Evolutionary conservation across 2,113 vertebrate genomes (phyloP), one percentile per base, ranked within the genome.

Genomic region (Misgurnus mizolepis): DNA sequence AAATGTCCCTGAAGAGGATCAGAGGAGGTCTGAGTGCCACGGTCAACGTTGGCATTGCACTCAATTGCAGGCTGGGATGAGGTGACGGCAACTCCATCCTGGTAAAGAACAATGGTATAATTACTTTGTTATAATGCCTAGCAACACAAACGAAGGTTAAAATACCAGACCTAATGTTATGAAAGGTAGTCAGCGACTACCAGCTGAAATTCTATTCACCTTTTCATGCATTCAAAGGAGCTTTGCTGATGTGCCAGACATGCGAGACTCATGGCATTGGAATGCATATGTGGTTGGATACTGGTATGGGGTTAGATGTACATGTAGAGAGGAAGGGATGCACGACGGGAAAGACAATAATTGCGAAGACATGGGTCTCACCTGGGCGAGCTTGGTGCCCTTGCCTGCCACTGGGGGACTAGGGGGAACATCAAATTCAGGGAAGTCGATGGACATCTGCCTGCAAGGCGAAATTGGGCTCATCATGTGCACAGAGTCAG

Each of bases 361-460:
- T 73, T 55, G 79, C 79, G 50, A 78, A 72, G 18, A 85, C 49
- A 67, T 8, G 66, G 61, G 47, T 84, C 87, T 92, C 90, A 98
- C 97, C 96, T 97, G 95, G 84, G 88, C 80, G 61, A 86, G 69
- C 84, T 88, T 83, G 76, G 87, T 49, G 60, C 83, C 53, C 78
- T 87, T 91, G 83, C 85, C 84, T 40, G 71, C 61, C 18, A 87
- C 81, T 40, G 93, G 89, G 70, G 87, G 90, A 77, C 89, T 92
- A 76, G 89, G 85, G 22, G 90, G 87, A 68, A 89, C 86, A 47
- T 95, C 94, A 53, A 92, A 83, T 76, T 95, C 93, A 0, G 95
- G 93, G 88, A 92, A 95, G 87, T 97, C 95, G 75, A 98, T 93
- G 82, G 95, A 96, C 96, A 98, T 97, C 85, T 94, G 96, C 81